Base-by-base conservation (phyloP, 2,797 vertebrate genomes). In the Nyctibius grandis region DNA sequence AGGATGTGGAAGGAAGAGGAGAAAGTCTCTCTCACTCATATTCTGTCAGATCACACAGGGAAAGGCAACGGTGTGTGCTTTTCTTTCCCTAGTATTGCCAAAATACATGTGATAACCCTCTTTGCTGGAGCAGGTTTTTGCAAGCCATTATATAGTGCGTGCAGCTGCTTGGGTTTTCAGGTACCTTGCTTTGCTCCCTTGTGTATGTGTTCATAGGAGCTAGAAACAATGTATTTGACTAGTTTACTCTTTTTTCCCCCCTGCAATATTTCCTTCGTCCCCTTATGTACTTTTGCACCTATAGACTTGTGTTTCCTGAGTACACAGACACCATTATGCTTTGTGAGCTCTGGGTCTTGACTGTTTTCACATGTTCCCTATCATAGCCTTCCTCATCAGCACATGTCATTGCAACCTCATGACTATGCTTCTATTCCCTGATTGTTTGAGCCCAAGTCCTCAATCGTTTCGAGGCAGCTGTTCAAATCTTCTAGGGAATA, bases 361-460 rank as follows among this genome's bases (percentile, higher is more conserved):
- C 54, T 19, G 33, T n/a, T 81, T 11, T 29, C 45, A 18, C 1
- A 0, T 5, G 17, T 75, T 77, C 47, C 79, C n/a, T 50, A 2
- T n/a, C 21, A 1, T 3, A 83, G 76, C 28, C 21, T 28, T 67
- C 61, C 77, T 54, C 70, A 65, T 68, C 74, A 73, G 91, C 70
- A 87, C 89, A 51, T 91, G 67, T 79, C 94, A 68, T 85, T 88
- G 68, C 82, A 63, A 15, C 68, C 78, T 80, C 56, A 2, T 12
- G 54, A 28, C 74, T 81, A 1, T 8, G 38, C 74, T 73, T 40
- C 23, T 77, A 0, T 59, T 44, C 54, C 60, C 74, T 20, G 15
- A 28, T 5, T 34, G 33, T 10, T 42, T 21, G 23, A 87, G 65
- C 54, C 74, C 89, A 79, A 82, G 67, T 54, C 59, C 87, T 29